A percentile compares a stretch with the other conserved stretches of the same genome.
phyloP scores from a whole-genome alignment of 1,140 invertebrate species.

The Drosophila pectinifera region DNA sequence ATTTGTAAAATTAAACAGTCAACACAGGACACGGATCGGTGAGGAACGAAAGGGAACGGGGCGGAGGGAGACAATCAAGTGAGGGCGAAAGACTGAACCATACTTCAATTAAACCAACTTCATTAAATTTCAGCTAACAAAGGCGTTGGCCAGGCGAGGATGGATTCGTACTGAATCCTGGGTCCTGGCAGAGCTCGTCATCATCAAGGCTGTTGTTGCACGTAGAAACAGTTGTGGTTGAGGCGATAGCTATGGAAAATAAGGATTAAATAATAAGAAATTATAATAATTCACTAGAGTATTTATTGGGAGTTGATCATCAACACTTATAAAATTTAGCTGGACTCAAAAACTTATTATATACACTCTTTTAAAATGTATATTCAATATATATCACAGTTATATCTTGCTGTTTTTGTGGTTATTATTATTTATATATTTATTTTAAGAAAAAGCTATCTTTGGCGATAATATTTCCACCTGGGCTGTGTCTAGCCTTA shows the following conservation, averaged over 20 bases:
- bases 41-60: neutral
- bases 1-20: conserved; percentile 84
- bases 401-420: neutral
- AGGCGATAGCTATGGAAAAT: neutral
- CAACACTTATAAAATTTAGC: too few species aligned
- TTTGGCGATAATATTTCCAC: neutral
- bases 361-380: too few species aligned
- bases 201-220: conserved; percentile 65
- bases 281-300: neutral
- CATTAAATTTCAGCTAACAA: conserved; percentile 84
- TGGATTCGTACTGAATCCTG: conserved; percentile 10
- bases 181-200: conserved; percentile 33
- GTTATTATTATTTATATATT: neutral
- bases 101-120: conserved; percentile 84
- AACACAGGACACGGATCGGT: conserved; percentile 43
- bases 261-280: neutral
- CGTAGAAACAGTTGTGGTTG: conserved; percentile 26
- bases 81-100: conserved; percentile 47
- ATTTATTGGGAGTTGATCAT: too few species aligned
- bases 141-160: conserved; percentile 64
- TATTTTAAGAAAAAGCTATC: fast-evolving
- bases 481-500: conserved; percentile 4
- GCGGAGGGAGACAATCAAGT: conserved; percentile 19
- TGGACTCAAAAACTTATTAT: fast-evolving
- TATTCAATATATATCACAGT: too few species aligned